Evolutionary conservation across 2,797 vertebrate species (phyloP).

Genomic region (Gambusia yucatana): DNA sequence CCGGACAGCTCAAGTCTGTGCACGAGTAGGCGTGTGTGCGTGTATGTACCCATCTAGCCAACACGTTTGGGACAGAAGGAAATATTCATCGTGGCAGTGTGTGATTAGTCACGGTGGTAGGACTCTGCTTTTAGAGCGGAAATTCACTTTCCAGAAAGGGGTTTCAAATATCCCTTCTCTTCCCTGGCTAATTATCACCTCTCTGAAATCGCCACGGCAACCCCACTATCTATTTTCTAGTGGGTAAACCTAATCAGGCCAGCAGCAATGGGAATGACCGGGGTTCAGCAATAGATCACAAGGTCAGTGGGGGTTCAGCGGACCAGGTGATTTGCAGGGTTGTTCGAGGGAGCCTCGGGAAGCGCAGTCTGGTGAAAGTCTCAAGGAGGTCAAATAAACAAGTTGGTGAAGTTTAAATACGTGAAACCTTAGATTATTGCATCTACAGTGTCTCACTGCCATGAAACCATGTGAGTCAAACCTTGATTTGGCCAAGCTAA

Average conservation of each 20-base stretch:
- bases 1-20: slow-evolving; percentile 41
- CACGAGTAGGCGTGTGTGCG: neutral
- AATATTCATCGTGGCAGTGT: slow-evolving; percentile 50
- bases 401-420: slow-evolving; percentile 31
- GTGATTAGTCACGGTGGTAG: slow-evolving; percentile 57
- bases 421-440: neutral
- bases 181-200: slow-evolving; percentile 54
- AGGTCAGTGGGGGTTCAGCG: slow-evolving; percentile 45
- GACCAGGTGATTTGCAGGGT: slow-evolving; percentile 66
- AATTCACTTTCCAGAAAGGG: slow-evolving; percentile 36
- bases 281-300: slow-evolving; percentile 33
- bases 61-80: slow-evolving; percentile 46
- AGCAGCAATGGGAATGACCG: slow-evolving; percentile 29
- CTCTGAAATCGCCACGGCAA: slow-evolving; percentile 40
- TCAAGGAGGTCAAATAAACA: slow-evolving; percentile 43
- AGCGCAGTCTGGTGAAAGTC: slow-evolving; percentile 45
- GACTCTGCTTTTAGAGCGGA: slow-evolving; percentile 37
- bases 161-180: slow-evolving; percentile 58
- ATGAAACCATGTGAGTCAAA: neutral
- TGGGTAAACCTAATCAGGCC: slow-evolving; percentile 59
- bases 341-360: slow-evolving; percentile 41
- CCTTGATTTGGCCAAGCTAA: neutral
- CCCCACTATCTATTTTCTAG: slow-evolving; percentile 33
- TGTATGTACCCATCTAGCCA: slow-evolving; percentile 19
- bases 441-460: neutral